These are phyloP conservation scores for Acronicta aceris DNA, from an alignment of 2,888 invertebrate species.

Conservation along the genomic window DNA sequence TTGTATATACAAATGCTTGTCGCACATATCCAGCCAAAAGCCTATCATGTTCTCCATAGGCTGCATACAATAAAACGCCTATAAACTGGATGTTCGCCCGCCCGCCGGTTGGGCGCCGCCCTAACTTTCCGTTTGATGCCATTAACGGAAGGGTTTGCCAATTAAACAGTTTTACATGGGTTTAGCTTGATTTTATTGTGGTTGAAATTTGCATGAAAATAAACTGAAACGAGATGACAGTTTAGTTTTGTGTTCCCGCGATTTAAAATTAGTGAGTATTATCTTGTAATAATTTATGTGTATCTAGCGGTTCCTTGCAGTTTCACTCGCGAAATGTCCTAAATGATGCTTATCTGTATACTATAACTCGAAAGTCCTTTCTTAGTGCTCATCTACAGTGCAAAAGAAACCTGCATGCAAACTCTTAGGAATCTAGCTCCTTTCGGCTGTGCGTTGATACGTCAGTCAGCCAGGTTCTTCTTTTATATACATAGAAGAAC, in stretches of 20 bases:
- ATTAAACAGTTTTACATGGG: slow-evolving; percentile 72
- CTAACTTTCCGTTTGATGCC: slow-evolving; percentile 49
- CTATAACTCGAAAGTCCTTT: too few relatives aligned
- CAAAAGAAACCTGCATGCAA: too few relatives aligned
- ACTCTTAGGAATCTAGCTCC: too few relatives aligned
- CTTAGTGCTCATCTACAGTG: too few relatives aligned
- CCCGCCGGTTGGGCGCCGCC: slow-evolving; percentile 49
- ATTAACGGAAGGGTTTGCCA: slow-evolving; percentile 66
- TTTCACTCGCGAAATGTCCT: too few relatives aligned
- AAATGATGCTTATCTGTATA: too few relatives aligned
- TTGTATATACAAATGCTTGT: too few relatives aligned
- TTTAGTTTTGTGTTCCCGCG: slow-evolving; percentile 24
- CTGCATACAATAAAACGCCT: slow-evolving; percentile 37
- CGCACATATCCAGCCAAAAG: background rate
- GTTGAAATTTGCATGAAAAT: slow-evolving; percentile 72
- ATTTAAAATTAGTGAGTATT: slow-evolving; percentile 13
- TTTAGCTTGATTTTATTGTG: slow-evolving; percentile 65
- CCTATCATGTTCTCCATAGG: slow-evolving; percentile 12
- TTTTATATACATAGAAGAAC: too few relatives aligned
- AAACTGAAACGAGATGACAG: slow-evolving; percentile 39
- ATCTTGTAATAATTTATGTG: background rate
- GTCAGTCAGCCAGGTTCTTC: too few relatives aligned
- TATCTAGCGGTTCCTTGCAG: too few relatives aligned
- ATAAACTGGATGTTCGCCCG: slow-evolving; percentile 28
- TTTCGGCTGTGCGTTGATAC: too few relatives aligned